A percentile compares a stretch with the other conserved stretches of the same genome.
phyloP scores from a whole-genome alignment of 2,888 invertebrate species.

The Torymus aiolomorphi region DNA sequence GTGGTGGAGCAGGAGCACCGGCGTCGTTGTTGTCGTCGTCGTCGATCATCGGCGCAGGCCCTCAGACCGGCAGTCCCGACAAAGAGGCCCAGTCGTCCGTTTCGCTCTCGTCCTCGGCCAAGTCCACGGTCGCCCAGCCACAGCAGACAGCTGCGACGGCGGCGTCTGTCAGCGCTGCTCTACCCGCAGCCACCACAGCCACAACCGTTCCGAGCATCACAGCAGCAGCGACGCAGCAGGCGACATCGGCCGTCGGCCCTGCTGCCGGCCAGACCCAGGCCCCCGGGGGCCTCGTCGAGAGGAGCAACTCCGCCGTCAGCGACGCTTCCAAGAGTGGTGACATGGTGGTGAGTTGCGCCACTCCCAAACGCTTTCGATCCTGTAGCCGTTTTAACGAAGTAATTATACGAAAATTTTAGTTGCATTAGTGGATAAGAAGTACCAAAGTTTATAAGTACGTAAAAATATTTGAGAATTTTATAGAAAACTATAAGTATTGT shows the following conservation, averaged over 20 bases:
- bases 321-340: slow-evolving; percentile 83
- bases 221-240: slow-evolving; percentile 63
- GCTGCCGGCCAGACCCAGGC: slow-evolving; percentile 62
- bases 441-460: too few species aligned
- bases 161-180: not conserved
- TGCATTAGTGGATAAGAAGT: too few species aligned
- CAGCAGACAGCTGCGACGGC: too few species aligned
- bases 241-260: slow-evolving; percentile 63
- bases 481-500: too few species aligned
- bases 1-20: slow-evolving; percentile 11
- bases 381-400: too few species aligned
- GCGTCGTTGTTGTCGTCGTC: slow-evolving; percentile 60
- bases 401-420: too few species aligned
- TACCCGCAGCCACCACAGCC: slow-evolving; percentile 67
- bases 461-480: too few species aligned
- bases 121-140: slow-evolving; percentile 31
- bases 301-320: slow-evolving; percentile 81
- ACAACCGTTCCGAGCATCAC: slow-evolving; percentile 21
- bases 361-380: too few species aligned
- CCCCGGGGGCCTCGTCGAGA: slow-evolving; percentile 68
- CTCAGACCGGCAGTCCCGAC: slow-evolving; percentile 54
- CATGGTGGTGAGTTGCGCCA: slow-evolving; percentile 79
- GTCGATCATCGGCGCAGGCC: slow-evolving; percentile 56
- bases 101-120: slow-evolving; percentile 33
- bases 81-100: slow-evolving; percentile 41